A percentile compares a stretch with the other conserved stretches of the same genome.
Evolutionary conservation across 2,888 invertebrate species (phyloP).

Genomic region (Monoplex corrugatus): DNA sequence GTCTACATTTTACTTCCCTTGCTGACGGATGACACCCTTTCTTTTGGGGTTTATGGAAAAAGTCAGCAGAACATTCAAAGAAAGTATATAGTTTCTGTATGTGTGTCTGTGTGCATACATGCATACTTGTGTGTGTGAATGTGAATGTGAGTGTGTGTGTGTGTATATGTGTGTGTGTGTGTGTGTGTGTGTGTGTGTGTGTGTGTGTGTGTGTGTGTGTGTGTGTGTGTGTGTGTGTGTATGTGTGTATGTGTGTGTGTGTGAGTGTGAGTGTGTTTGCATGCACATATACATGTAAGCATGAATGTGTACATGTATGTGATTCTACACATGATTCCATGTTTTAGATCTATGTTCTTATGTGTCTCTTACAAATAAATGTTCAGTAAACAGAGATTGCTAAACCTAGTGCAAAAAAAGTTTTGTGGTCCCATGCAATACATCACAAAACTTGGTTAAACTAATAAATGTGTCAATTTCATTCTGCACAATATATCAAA

Average conservation of each 20-base stretch:
- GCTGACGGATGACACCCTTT: neutral
- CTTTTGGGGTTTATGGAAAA: neutral
- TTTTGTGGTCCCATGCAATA: no score
- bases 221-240: neutral
- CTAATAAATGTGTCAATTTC: no score
- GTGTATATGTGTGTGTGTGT: slow-evolving; percentile 14
- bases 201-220: neutral
- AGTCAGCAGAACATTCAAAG: neutral
- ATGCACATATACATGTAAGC: no score
- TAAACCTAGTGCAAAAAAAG: no score
- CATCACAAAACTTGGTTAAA: no score
- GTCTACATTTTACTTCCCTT: neutral
- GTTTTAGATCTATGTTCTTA: no score
- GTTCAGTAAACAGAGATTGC: no score
- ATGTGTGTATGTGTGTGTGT: neutral
- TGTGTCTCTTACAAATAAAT: no score
- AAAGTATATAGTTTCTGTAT: neutral
- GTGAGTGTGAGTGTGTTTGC: no score
- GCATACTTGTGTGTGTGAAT: neutral
- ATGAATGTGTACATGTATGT: no score
- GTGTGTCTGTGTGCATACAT: neutral
- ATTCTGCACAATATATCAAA: no score
- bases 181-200: neutral
- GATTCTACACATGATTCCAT: no score
- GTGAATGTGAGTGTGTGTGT: slow-evolving; percentile 8